Base-by-base conservation (phyloP, 2,113 vertebrate genomes). In the Aspidoscelis tigris region DNA sequence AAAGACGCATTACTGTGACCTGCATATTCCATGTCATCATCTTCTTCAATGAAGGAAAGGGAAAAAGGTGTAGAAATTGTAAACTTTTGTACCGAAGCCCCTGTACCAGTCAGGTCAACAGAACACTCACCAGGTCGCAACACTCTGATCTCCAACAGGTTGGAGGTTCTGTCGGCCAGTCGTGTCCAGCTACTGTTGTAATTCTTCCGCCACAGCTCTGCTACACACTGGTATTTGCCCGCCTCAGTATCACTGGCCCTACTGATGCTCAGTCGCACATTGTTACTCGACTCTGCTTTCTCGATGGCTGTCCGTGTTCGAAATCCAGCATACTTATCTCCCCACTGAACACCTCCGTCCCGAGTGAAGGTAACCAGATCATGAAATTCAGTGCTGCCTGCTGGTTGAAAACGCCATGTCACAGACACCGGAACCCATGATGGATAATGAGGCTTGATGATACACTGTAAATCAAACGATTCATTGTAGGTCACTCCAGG, bases 301-400 rank as follows among this genome's bases (percentile, higher is more conserved):
- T 98, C 98, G 1, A 99, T 97, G 4, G 97, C 97, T 0, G 98
- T 99, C 66, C 98, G 97, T 0, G 97, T 98, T 3, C 98, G 97
- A 90, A 98, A 96, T 3, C 94, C 97, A 0, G 87, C 71, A 2
- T 95, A 94, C 86, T 96, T 95, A 80, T 98, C 97, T 0, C 98
- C 98, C 98, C 98, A 99, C 93, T 98, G 97, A 22, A 99, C 97
- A 0, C 97, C 98, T 3, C 98, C 98, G 0, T 99, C 97, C 0
- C 97, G 97, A 0, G 97, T 98, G 92, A 99, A 99, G 6, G 98
- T 99, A 91, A 99, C 98, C 94, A 99, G 95, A 89, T 99, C 97
- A 0, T 97, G 97, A 94, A 97, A 97, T 81, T 97, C 97, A 0
- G 93, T 89, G 1, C 94, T 93, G 83, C 96, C 95, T 0, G 96